Conservation (phyloP, 2,113 vertebrate genomes). For the Gorsachius goisagi region DNA sequence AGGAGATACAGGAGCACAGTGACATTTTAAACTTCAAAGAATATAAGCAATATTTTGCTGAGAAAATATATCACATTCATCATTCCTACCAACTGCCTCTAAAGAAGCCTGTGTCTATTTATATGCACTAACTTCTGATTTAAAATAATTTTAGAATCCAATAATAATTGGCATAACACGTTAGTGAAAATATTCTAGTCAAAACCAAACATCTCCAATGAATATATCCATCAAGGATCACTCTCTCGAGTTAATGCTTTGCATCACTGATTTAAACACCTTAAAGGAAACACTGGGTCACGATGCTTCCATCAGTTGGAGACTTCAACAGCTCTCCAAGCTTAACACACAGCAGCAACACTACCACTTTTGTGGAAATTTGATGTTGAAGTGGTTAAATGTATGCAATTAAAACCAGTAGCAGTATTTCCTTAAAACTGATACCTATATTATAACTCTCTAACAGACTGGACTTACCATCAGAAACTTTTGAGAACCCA, state of each 20-base stretch:
- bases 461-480: background rate
- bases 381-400: background rate
- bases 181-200: background rate
- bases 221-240: background rate
- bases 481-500: background rate
- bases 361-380: background rate
- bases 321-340: background rate
- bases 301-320: background rate
- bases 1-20: background rate
- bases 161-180: background rate
- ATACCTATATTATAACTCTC: background rate
- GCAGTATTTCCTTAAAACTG: background rate
- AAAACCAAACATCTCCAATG: background rate
- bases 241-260: background rate
- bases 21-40: background rate
- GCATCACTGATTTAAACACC: background rate
- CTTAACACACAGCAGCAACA: background rate
- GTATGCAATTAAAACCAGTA: background rate
- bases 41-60: background rate
- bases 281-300: background rate
- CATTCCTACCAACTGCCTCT: background rate
- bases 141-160: background rate
- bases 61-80: background rate
- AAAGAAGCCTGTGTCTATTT: background rate
- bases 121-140: background rate